Base-by-base conservation (phyloP, 1,140 invertebrate genomes). In the Hestina assimilis region DNA sequence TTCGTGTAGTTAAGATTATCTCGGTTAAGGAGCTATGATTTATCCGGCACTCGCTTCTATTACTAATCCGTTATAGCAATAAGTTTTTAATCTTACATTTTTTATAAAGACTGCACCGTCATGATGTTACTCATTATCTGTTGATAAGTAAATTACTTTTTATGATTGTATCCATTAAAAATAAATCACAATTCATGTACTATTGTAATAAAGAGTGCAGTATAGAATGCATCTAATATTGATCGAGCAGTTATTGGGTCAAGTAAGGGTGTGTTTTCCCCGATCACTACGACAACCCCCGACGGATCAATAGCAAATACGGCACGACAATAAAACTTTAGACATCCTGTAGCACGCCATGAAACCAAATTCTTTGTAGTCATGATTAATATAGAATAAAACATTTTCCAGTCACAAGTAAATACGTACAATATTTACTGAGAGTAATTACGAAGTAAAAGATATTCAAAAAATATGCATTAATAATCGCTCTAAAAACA, bases 291-390 rank as follows among this genome's bases (percentile, higher is more conserved):
- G 54, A 47, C 35, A 19, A 47, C 52, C 20, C 28, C 6, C 47
- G 28, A 31, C 55, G 53, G 64, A 72, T 72, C 72, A 50, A 75
- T 75, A 72, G 31, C 48, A 66, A 62, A 67, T 72, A 69, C 31
- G 59, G 56, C 42, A 26, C 33, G 20, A 19, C 31, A 17, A 31
- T 17, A 24, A 46, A 60, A 15, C 11, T 11, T 15, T 33, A 19
- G 33, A 21, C 33, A 23, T 21, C 14, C 2, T 2, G 6, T 19
- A 19, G 8, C 4, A 17, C 15, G 8, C 3, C 33, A 7, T 38
- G 19, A n/a, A n/a, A n/a, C n/a, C n/a, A n/a, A n/a, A n/a, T n/a
- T n/a, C n/a, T n/a, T n/a, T n/a, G n/a, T n/a, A n/a, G n/a, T n/a
- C n/a, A n/a, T n/a, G n/a, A n/a, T n/a, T n/a, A n/a, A n/a, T n/a